These are phyloP conservation scores for Ophioninae sp. DNA, from an alignment of 2,888 invertebrate species.

Conservation along the genomic window DNA sequence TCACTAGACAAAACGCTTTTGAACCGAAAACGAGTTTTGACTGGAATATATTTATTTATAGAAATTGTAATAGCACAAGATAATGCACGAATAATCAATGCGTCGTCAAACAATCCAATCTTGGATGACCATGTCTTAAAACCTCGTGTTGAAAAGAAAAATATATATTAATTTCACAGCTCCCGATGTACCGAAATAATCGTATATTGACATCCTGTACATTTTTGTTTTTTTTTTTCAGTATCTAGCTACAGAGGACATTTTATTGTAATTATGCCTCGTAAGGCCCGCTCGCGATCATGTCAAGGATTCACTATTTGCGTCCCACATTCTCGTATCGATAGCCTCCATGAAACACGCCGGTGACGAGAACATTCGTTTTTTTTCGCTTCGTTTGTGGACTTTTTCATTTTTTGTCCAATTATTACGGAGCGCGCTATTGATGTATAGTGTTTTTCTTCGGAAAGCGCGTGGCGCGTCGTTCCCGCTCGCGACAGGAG, in stretches of 20 bases:
- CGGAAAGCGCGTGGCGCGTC: too few species aligned
- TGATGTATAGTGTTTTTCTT: slow-evolving; percentile 43
- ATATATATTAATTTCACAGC: slow-evolving; percentile 36
- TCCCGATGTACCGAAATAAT: slow-evolving; percentile 23
- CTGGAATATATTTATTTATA: slow-evolving; percentile 12
- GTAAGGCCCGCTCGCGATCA: slow-evolving; percentile 17
- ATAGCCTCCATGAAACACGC: slow-evolving; percentile 11
- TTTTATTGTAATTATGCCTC: slow-evolving; percentile 26
- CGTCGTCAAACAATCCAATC: neutral
- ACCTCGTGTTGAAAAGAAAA: slow-evolving; percentile 3
- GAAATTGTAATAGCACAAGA: neutral
- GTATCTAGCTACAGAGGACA: slow-evolving; percentile 47
- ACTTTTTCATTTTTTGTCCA: slow-evolving; percentile 9
- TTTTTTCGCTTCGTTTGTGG: slow-evolving; percentile 4
- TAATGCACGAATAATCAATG: slow-evolving; percentile 10
- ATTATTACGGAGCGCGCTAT: slow-evolving; percentile 24
- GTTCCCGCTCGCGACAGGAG: too few species aligned
- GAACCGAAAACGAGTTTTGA: too few species aligned
- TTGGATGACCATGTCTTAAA: neutral
- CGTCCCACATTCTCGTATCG: slow-evolving; percentile 15
- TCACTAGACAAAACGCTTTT: too few species aligned
- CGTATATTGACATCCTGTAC: slow-evolving; percentile 59
- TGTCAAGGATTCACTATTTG: slow-evolving; percentile 18
- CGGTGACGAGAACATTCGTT: slow-evolving; percentile 16
- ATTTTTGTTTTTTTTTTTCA: slow-evolving; percentile 36